Base-by-base conservation (phyloP, 37 sponge, comb jelly and placozoan genomes). In the Chondrosia reniformis region DNA sequence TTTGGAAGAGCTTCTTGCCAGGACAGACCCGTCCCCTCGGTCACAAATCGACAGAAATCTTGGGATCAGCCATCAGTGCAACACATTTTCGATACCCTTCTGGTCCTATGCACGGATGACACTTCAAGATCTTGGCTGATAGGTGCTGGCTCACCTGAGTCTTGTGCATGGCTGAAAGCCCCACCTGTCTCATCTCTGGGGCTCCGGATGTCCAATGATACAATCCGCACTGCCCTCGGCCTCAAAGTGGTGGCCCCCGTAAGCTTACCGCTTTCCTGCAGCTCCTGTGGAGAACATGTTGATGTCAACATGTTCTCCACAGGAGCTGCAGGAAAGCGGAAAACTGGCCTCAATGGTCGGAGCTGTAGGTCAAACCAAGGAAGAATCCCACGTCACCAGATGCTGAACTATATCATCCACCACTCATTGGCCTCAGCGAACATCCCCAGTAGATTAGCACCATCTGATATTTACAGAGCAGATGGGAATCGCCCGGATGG, bases 161-260 rank as follows among this genome's bases (percentile, higher is more conserved):
- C 67, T 5, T 32, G 67, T 28, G 67, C 34, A 30, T 65, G 34
- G 67, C 30, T 65, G 36, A 30, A 65, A 4, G 67, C 37, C 67
- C 67, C 7, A 30, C 67, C 67, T 33, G 7, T 65, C 37, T 65
- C 67, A 21, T 30, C 34, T 34, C 67, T 65, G 36, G 67, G 67
- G n/a, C 67, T 65, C 19, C 22, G 67, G n/a, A 15, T 65, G 67
- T 1, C 33, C 67, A 33, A 65, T 27, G 67, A 65, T 4, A 8
- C 67, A 21, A 65, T 65, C 37, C 2, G 67, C 2, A 65, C 33
- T 9, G 67, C 67, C 4, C 19, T 65, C 4, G 67, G 36, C 37
- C 37, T 65, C 67, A 30, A 36, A 36, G 36, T 65, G 67, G 67
- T 32, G 3, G 36, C 37, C 4, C 32, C 32, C 33, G 33, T 65